Base-by-base conservation (phyloP, 2,888 invertebrate species). In the Lottia gigantea region DNA sequence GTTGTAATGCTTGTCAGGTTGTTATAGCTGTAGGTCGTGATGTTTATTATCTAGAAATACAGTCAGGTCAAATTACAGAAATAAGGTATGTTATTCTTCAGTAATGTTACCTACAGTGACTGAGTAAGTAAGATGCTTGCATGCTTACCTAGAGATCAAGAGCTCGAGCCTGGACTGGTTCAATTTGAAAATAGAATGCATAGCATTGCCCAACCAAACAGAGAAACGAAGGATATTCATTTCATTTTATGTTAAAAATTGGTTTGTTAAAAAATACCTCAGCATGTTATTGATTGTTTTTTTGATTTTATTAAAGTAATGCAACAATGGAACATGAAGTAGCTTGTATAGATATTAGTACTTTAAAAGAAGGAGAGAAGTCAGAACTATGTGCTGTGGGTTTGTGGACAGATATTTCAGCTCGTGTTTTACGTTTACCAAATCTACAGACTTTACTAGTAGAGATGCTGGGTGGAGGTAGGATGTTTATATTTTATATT, bases 351-450 rank as follows among this genome's bases (percentile, higher is more conserved):
- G 98, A 98, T 90, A 92, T 98, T 66, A 95, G 95, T 2, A 95
- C 96, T 1, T 79, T 86, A 62, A 74, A 74, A 45, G 84, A 84
- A 2, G 83, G 82, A 12, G 63, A 75, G 7, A 75, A 73, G 16
- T 82, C 87, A 0, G 79, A 83, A 15, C 90, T 96, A 72, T 93
- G 95, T 49, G 96, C 96, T 19, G 95, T 98, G 14, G 98, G 98
- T 0, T 90, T 98, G 64, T 99, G 99, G 99, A 97, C 96, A 0
- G 97, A 98, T 85, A 97, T 98, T 82, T 96, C 96, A 0, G 95
- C 96, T 46, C 91, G 96, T 15, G 92, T 98, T 75, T 90, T 98
- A 40, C 91, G 92, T 15, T 88, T 98, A 75, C 97, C 98, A 0
- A 91, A 92, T 71, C 91, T 98, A 67, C 91, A 92, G 71, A 93